Evolutionary conservation across 2,888 invertebrate species (phyloP), one percentile per base, ranked within the genome.

Genomic region (Drosophila algonquin): DNA sequence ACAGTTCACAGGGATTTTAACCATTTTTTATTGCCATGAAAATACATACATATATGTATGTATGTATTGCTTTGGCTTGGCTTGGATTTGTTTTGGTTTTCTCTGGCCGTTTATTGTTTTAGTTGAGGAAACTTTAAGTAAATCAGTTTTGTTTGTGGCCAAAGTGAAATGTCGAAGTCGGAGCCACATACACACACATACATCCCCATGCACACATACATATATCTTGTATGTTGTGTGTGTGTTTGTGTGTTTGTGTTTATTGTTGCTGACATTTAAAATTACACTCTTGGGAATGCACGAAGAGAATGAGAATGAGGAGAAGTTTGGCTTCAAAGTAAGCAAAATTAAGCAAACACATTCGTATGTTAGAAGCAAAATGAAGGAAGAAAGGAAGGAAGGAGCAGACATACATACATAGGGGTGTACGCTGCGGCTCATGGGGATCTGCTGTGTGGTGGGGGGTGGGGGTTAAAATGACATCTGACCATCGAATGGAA

Each of bases 231-330:
- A 2, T 60, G 55, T 55, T 72, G 62, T 58, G 1, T 27, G 47
- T 54, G 45, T 16, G 56, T 51, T 54, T 67, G 55, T 63, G 61
- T 60, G 58, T 59, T 67, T 73, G 72, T 74, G 65, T 52, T 78
- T 75, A 87, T 81, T 80, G 83, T 72, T 84, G 89, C 85, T 85
- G 85, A 87, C 85, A 85, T 87, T 85, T 89, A 79, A 85, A 85
- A 85, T 84, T 75, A 84, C 77, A 87, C 85, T 84, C 89, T 84
- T 76, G 85, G 85, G 85, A 85, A 83, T 85, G 81, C 74, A 73
- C 53, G 73, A 46, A 40, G 48, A 30, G 65, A 48, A 65, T 44
- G 48, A 21, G 65, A 48, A 64, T 32, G n/a, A 35, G 52, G 16
- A 63, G 71, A 76, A 79, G 72, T 75, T 87, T 79, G 73, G 77